Base-by-base conservation (phyloP, 2,113 vertebrate species). In the Perognathus longimembris region DNA sequence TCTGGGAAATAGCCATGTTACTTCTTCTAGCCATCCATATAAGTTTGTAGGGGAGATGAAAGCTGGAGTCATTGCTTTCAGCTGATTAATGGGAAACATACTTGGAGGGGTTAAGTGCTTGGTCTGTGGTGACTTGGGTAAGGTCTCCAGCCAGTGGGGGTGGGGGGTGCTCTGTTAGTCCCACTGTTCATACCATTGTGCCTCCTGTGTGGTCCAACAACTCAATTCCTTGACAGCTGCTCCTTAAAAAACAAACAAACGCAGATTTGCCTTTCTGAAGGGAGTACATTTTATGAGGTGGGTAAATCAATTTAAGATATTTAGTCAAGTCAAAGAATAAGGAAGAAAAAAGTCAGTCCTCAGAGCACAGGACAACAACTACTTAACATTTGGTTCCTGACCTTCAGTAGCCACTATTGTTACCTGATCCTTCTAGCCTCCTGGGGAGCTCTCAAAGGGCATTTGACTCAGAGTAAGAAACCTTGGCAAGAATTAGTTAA, bases 51-150 rank as follows among this genome's bases (percentile, higher is more conserved):
- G 45, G 84, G 54, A 69, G 63, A 42, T 75, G 93, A 90, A 78
- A 70, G 57, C 75, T 82, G 30, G 63, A 89, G 59, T 82, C 38
- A 32, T 70, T 85, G 76, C 78, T 85, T 70, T 75, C 81, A 81
- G 57, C 94, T 92, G 88, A 18, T 45, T 95, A 81, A 90, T 82
- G 82, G 88, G 42, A 91, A 95, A 82, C 88, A 95, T 92, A 74
- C 28, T 45, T 26, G 40, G 90, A 75, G 64, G 80, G 87, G 73
- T 40, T 79, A 74, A 78, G n/a, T 34, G 77, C 91, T 94, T 85
- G 42, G 81, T 77, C 50, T 36, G 7, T 9, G 64, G 75, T 81
- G 90, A 59, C 28, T 64, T 30, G 69, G 73, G 78, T 40, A 61
- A 64, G 70, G 70, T 5, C 54, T n/a, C 84, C 45, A 78, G 50